Percentiles rank a stretch among this genome's conserved stretches.
These are phyloP conservation scores for Thyatira batis DNA, from an alignment of 2,888 invertebrate genomes.

Conservation along the genomic window DNA sequence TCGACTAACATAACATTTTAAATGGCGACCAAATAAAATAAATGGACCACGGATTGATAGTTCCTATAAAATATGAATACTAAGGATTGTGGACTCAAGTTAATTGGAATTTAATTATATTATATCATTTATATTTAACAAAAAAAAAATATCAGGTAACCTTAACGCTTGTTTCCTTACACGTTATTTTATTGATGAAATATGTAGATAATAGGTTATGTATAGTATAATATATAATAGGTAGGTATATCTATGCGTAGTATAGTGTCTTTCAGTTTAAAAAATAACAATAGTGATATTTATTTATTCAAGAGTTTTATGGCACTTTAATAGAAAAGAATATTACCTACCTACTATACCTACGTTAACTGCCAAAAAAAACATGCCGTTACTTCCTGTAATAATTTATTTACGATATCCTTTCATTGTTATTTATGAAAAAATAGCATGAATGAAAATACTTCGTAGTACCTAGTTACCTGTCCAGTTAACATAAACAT, in stretches of 20 bases:
- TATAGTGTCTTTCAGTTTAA: no score
- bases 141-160: constrained; percentile 1
- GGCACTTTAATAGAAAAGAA: not conserved
- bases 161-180: not conserved
- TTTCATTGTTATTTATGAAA: no score
- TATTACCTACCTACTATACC: no score
- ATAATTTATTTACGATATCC: not conserved
- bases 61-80: not conserved
- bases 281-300: no score
- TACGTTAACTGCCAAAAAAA: not conserved
- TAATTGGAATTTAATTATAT: not conserved
- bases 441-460: no score
- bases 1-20: not conserved
- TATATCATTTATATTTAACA: not conserved
- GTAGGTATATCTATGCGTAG: no score
- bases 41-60: not conserved
- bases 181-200: no score
- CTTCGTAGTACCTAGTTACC: no score
- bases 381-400: not conserved
- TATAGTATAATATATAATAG: no score
- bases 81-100: constrained; percentile 2
- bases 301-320: not conserved
- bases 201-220: no score
- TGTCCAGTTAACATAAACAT: no score
- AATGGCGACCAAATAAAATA: not conserved